A percentile compares a stretch with the other conserved stretches of the same genome.
phyloP scores from a whole-genome alignment of 2,888 invertebrate genomes.

The Rhorus exstirpatorius region DNA sequence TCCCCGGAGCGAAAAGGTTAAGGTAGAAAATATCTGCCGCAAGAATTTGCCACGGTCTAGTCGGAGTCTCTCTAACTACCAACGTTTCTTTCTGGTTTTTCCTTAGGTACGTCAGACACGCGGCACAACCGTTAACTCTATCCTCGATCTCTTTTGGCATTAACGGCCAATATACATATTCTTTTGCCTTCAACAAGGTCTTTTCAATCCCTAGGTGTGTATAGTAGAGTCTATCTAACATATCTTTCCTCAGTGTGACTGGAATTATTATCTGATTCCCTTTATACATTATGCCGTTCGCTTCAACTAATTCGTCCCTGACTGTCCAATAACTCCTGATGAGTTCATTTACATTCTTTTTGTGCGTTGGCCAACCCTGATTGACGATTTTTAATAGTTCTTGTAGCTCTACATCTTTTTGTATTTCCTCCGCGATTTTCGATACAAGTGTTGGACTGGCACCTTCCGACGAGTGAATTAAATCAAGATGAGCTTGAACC shows the following conservation, averaged over 20 bases:
- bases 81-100: slow-evolving; percentile 71
- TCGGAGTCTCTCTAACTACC: slow-evolving; percentile 64
- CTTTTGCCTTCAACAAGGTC: slow-evolving; percentile 68
- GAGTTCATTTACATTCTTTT: slow-evolving; percentile 9
- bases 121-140: slow-evolving; percentile 70
- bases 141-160: slow-evolving; percentile 72
- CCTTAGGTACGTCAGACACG: slow-evolving; percentile 71
- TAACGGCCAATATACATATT: slow-evolving; percentile 74
- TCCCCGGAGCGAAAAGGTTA: too few relatives aligned
- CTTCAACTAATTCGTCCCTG: slow-evolving; percentile 52
- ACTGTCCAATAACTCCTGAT: slow-evolving; percentile 60
- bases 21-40: slow-evolving; percentile 74
- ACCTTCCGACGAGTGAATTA: slow-evolving; percentile 58
- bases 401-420: slow-evolving; percentile 10
- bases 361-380: slow-evolving; percentile 18
- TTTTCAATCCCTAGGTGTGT: slow-evolving; percentile 74
- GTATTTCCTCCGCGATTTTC: slow-evolving; percentile 19
- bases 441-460: slow-evolving; percentile 52
- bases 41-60: slow-evolving; percentile 72
- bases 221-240: slow-evolving; percentile 72
- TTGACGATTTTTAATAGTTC: slow-evolving; percentile 19
- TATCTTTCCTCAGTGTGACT: slow-evolving; percentile 63
- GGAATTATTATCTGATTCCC: slow-evolving; percentile 72
- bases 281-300: slow-evolving; percentile 70
- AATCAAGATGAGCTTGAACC: slow-evolving; percentile 31